Conservation (phyloP, 2,888 invertebrate genomes). For the Epinotia brunnichana region DNA sequence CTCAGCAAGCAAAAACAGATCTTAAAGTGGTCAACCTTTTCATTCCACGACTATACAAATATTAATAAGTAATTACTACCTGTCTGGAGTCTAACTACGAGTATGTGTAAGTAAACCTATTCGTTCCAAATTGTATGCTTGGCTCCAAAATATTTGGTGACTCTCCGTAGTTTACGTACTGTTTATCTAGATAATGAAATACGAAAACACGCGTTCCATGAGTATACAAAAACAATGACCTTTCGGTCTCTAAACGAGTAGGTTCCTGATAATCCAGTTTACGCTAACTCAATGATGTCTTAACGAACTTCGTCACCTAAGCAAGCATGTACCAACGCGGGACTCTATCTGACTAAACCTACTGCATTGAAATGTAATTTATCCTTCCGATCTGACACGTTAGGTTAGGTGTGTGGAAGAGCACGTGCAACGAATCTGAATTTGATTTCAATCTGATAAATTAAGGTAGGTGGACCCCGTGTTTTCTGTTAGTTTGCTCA, state of each 20-base stretch:
- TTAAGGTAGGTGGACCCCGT: not conserved
- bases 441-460: not conserved
- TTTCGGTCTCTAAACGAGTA: conserved; percentile 7
- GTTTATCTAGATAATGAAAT: not conserved
- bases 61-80: too few relatives aligned
- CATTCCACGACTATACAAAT: too few relatives aligned
- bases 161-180: not conserved
- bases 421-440: not conserved
- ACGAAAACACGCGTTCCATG: not conserved
- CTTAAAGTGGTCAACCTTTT: too few relatives aligned
- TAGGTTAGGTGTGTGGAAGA: not conserved
- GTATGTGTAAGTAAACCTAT: too few relatives aligned
- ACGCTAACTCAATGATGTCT: conserved; percentile 25
- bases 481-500: conserved; percentile 31
- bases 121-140: too few relatives aligned
- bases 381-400: not conserved
- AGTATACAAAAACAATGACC: conserved; percentile 9
- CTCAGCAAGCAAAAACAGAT: too few relatives aligned
- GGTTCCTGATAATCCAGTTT: conserved; percentile 22
- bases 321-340: conserved; percentile 22
- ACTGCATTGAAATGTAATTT: not conserved
- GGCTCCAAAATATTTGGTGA: too few relatives aligned
- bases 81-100: too few relatives aligned
- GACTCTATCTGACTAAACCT: not conserved
- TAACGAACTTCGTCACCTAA: conserved; percentile 34